Evolutionary conservation across 2,113 vertebrate species (phyloP), one percentile per base, ranked within the genome.

Genomic region (Gorsachius goisagi): DNA sequence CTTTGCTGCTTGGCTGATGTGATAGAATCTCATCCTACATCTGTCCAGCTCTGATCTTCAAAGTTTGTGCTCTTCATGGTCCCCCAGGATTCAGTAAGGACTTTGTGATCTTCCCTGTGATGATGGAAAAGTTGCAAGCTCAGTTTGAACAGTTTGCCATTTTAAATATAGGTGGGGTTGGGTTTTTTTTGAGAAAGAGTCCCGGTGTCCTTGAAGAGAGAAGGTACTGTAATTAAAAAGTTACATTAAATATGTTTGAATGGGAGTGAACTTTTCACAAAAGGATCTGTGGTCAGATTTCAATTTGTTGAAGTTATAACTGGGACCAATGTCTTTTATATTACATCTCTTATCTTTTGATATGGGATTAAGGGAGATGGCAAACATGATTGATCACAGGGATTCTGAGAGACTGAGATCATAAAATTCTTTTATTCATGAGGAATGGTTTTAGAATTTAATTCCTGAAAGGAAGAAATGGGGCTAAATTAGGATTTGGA

Each of bases 331-430:
- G 22, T 59, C 22, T 64, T 73, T 72, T 76, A 47, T 86, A 79
- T 47, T 73, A 20, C 20, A 76, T 79, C 67, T 52, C 30, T 89
- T 93, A 69, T 32, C 49, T 89, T 91, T 90, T 89, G 49, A 21
- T 66, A 15, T 30, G 39, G 53, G 63, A 72, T 72, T 88, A 62
- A 69, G 55, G 39, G 39, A 85, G 21, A 24, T 86, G 39, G 27
- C 33, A 85, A 76, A 73, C 28, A 58, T 2, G 4, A 72, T 88
- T 76, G 39, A 88, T 76, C 53, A 60, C 28, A 41, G 32, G 32
- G 26, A 18, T 82, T 45, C 33, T 68, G 62, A 50, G 20, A 73
- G 32, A 64, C 2, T 6, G 4, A 68, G 67, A 85, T 59, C 10
- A 79, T 83, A 56, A 63, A 73, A 68, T 88, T 80, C 6, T 52